phyloP scores from a whole-genome alignment of 2,113 vertebrate genomes.

The Ctenodactylus gundi region DNA sequence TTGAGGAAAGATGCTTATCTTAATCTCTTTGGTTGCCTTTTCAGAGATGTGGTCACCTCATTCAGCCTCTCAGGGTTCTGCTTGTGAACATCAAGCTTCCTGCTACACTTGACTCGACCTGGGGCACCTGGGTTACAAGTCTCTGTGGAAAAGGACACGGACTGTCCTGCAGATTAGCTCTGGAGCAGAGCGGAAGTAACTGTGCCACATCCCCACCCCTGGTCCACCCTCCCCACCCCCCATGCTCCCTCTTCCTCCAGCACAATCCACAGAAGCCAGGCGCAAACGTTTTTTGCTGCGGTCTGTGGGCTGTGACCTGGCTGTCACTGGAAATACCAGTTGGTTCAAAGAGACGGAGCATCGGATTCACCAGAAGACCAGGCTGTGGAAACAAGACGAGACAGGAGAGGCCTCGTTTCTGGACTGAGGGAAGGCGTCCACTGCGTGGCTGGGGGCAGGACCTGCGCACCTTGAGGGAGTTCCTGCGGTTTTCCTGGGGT shows the following conservation, averaged over 20 bases:
- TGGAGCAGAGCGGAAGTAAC: neutral
- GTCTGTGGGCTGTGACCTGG: neutral
- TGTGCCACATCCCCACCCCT: neutral
- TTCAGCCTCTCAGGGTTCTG: neutral
- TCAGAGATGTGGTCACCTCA: conserved; percentile 1
- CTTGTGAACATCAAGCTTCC: neutral
- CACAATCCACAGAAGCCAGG: neutral
- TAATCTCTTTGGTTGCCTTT: conserved; percentile 39
- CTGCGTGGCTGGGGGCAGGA: neutral
- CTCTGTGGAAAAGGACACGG: conserved; percentile 29
- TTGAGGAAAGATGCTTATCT: neutral
- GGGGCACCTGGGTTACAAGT: neutral
- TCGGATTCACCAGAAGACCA: conserved; percentile 7
- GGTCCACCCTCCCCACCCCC: neutral
- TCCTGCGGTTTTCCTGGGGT: neutral
- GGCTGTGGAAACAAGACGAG: neutral
- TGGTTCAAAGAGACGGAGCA: neutral
- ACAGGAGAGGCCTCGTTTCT: neutral
- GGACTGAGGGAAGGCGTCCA: neutral
- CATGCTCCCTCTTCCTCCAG: neutral
- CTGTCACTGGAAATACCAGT: neutral
- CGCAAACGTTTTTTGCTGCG: neutral
- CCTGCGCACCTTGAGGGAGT: neutral
- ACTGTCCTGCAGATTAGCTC: neutral
- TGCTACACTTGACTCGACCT: conserved; percentile 25